Evolutionary conservation across 2,888 invertebrate species (phyloP).

Genomic region (Dicycla oo): DNA sequence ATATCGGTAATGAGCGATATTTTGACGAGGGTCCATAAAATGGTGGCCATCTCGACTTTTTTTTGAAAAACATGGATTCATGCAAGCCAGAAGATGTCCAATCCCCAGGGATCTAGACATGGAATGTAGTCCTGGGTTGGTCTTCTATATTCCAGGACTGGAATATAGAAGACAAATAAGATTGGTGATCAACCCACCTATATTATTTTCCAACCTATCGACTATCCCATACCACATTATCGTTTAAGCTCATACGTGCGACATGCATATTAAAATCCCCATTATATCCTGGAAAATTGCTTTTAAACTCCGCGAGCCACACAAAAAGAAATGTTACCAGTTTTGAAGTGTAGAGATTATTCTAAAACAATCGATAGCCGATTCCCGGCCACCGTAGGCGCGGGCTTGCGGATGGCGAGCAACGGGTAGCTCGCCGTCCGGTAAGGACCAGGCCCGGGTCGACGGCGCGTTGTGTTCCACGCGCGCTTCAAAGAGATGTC

Average conservation of each 20-base stretch:
- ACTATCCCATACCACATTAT: constrained; percentile 28
- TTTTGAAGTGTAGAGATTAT: no score
- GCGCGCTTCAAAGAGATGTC: no score
- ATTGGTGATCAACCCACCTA: not conserved
- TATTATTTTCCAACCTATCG: not conserved
- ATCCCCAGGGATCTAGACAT: no score
- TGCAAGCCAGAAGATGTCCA: not conserved
- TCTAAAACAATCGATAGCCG: no score
- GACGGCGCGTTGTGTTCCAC: no score
- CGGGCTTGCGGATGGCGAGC: no score
- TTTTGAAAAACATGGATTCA: not conserved
- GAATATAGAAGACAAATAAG: not conserved
- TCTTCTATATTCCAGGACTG: not conserved
- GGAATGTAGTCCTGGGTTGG: no score
- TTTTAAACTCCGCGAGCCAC: constrained; percentile 64
- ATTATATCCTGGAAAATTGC: constrained; percentile 72
- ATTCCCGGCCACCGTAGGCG: no score
- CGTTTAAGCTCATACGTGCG: constrained; percentile 58
- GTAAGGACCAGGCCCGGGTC: no score
- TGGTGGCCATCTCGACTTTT: not conserved
- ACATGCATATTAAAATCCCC: constrained; percentile 75
- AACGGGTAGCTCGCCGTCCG: no score
- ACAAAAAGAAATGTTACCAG: no score
- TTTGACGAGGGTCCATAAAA: not conserved
- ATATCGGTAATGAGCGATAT: no score